Conservation (phyloP, 2,797 vertebrate species). For the Catharus ustulatus region DNA sequence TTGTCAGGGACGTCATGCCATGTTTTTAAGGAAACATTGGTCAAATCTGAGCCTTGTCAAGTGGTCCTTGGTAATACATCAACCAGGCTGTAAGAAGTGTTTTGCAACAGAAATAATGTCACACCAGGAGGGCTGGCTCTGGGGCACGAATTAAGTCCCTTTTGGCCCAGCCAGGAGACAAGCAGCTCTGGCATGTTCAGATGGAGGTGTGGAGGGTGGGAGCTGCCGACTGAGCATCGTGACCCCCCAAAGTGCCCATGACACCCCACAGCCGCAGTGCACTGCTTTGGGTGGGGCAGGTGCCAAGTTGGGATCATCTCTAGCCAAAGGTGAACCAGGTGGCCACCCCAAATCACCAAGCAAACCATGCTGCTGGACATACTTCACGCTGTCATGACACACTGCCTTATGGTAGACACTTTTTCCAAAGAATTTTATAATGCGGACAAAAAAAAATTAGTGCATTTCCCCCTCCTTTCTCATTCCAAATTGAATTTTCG, state of each 20-base stretch:
- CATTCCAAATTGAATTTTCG: neutral
- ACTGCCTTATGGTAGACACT: neutral
- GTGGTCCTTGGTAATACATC: neutral
- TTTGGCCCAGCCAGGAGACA: neutral
- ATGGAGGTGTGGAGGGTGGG: neutral
- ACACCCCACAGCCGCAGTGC: accelerated
- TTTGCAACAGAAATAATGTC: neutral
- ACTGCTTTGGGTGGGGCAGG: neutral
- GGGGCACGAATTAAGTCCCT: accelerated
- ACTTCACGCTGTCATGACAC: accelerated
- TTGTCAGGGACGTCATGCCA: accelerated
- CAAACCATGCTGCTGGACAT: neutral
- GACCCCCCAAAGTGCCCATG: neutral
- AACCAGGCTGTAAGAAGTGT: neutral
- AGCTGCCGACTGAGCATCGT: accelerated
- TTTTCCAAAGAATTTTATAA: neutral
- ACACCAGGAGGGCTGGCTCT: neutral
- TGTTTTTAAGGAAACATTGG: neutral
- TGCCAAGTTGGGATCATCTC: neutral
- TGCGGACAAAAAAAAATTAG: neutral
- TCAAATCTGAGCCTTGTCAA: neutral
- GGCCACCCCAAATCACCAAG: accelerated
- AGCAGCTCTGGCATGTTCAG: neutral
- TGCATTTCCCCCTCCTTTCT: neutral
- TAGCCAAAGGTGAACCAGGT: neutral